Percentiles rank a stretch among this genome's conserved stretches.
These are phyloP conservation scores for Tinamus guttatus DNA, from an alignment of 2,113 vertebrate genomes.

Conservation along the genomic window DNA sequence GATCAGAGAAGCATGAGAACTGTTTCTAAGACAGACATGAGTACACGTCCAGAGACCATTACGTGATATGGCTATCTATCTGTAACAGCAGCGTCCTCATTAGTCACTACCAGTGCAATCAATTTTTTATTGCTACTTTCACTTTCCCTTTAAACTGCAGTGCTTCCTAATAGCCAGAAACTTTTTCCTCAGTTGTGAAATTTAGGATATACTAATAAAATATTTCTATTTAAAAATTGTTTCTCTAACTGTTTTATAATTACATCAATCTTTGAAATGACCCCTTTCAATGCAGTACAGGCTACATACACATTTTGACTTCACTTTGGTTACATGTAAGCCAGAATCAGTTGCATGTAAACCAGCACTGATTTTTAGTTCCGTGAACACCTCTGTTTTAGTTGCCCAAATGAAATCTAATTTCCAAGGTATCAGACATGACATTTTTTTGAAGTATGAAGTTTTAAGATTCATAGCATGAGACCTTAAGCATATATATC, in stretches of 20 bases:
- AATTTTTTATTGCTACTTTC: not conserved
- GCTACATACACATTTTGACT: not conserved
- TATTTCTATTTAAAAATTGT: not conserved
- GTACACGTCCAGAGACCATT: not conserved
- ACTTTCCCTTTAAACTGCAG: not conserved
- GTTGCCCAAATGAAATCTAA: not conserved
- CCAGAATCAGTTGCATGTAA: not conserved
- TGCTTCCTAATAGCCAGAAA: not conserved
- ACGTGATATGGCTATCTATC: too few relatives aligned
- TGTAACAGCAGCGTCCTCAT: not conserved
- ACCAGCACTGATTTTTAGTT: not conserved
- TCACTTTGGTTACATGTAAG: not conserved
- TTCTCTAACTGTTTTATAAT: not conserved
- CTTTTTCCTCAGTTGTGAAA: not conserved
- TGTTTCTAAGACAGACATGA: rapidly evolving
- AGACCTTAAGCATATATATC: not conserved
- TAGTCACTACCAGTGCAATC: not conserved
- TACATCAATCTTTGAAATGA: not conserved
- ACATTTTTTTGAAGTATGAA: not conserved
- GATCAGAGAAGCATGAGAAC: not conserved
- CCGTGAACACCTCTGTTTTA: not conserved
- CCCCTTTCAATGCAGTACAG: not conserved
- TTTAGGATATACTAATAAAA: not conserved
- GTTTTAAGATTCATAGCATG: not conserved
- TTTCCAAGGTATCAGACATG: not conserved